These are phyloP conservation scores for Eugnorisma glareosa DNA, from an alignment of 2,888 invertebrate genomes.

Conservation along the genomic window DNA sequence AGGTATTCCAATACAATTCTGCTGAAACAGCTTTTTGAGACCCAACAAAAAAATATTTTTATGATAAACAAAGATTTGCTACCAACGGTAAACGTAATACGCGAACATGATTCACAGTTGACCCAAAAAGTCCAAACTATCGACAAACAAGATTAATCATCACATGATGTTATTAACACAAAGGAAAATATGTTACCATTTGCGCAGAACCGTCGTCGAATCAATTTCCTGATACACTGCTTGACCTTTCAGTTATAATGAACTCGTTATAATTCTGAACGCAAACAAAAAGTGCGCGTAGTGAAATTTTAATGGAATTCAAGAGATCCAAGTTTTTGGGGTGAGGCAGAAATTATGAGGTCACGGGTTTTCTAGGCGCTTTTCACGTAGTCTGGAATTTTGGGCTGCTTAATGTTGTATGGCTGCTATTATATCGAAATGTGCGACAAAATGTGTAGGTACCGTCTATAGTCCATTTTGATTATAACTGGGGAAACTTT, in stretches of 20 bases:
- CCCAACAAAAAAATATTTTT: not conserved
- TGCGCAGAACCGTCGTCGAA: conserved; percentile 24
- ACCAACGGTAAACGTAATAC: conserved; percentile 1
- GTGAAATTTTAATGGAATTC: conserved; percentile 50
- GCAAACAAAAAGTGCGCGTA: conserved; percentile 42
- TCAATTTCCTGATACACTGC: conserved; percentile 53
- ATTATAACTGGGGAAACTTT: too few species aligned
- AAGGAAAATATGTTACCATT: conserved; percentile 38
- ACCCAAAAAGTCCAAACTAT: conserved; percentile 34
- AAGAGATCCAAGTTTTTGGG: conserved; percentile 27
- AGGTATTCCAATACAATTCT: not conserved
- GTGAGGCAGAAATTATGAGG: conserved; percentile 20
- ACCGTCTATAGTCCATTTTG: too few species aligned
- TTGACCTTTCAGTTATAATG: conserved; percentile 57
- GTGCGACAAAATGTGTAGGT: not conserved
- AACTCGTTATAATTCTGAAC: conserved; percentile 47
- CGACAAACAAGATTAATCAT: conserved; percentile 44
- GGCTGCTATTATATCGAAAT: conserved; percentile 8
- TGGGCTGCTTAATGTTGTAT: conserved; percentile 33
- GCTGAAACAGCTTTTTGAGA: not conserved
- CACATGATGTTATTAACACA: conserved; percentile 14
- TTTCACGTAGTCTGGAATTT: conserved; percentile 34
- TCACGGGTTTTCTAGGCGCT: conserved; percentile 23
- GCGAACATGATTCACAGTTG: conserved; percentile 12
- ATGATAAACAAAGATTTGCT: not conserved